Conservation (phyloP, 2,113 vertebrate genomes). For the Sinocyclocheilus grahami region DNA sequence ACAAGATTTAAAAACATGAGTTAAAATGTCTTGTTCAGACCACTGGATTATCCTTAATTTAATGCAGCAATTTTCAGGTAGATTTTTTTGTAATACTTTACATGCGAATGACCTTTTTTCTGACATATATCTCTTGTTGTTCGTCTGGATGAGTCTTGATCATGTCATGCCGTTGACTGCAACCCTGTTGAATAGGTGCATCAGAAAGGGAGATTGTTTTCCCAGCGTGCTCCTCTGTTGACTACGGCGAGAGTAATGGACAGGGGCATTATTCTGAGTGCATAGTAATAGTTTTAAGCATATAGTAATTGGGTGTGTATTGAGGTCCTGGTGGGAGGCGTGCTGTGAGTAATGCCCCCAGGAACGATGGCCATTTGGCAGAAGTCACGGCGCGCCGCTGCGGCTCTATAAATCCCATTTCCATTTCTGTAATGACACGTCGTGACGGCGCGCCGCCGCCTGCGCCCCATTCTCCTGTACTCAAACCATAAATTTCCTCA, state of each 20-base stretch:
- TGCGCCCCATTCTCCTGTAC: background rate
- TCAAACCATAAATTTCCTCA: background rate
- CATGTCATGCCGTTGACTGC: background rate
- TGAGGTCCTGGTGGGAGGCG: slow-evolving; percentile 28
- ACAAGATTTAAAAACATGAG: background rate
- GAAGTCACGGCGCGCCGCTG: background rate
- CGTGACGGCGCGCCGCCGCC: background rate
- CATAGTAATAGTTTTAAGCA: slow-evolving; percentile 47
- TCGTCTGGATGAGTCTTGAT: background rate
- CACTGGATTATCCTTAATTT: background rate
- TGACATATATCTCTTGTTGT: background rate
- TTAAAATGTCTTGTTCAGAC: background rate
- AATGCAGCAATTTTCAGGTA: background rate
- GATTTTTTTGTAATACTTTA: background rate
- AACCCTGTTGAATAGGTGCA: slow-evolving; percentile 10
- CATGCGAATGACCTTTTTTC: background rate
- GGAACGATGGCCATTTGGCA: background rate
- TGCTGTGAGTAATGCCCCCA: slow-evolving; percentile 11
- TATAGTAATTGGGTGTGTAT: slow-evolving; percentile 30
- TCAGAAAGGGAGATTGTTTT: slow-evolving; percentile 5
- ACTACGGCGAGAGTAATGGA: slow-evolving; percentile 20
- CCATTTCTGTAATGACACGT: slow-evolving; percentile 47
- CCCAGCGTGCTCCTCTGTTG: slow-evolving; percentile 1
- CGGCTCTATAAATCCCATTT: slow-evolving; percentile 36
- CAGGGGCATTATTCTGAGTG: slow-evolving; percentile 18